Percentiles rank a stretch among this genome's conserved stretches.
These are phyloP conservation scores for Brachionus manjavacas DNA, from an alignment of 1,140 invertebrate genomes.

Conservation along the genomic window DNA sequence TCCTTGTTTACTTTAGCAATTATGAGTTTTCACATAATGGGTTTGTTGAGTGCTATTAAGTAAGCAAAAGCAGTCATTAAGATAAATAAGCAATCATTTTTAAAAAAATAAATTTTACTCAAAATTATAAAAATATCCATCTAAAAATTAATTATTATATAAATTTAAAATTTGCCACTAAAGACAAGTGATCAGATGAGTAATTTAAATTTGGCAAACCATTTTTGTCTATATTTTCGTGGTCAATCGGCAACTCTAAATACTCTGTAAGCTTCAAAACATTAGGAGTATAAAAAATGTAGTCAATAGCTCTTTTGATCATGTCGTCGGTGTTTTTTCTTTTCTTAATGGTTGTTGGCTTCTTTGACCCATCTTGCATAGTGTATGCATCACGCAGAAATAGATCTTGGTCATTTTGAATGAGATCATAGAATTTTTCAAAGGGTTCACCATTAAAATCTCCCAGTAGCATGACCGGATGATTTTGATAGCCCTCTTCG, in stretches of 20 bases:
- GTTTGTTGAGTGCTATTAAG: too few relatives aligned
- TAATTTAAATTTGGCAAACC: conserved; percentile 11
- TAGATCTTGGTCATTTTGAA: not conserved
- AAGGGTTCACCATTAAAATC: conserved; percentile 42
- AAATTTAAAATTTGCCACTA: conserved; percentile 14
- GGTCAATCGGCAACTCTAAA: not conserved
- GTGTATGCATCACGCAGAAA: not conserved
- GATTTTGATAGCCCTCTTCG: not conserved
- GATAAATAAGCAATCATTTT: not conserved
- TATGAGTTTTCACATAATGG: too few relatives aligned
- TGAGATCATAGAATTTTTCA: conserved; percentile 29
- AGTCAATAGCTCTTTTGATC: conserved; percentile 32
- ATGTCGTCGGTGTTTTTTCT: not conserved
- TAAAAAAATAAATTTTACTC: not conserved
- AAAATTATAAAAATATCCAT: not conserved
- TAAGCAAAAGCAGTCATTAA: too few relatives aligned
- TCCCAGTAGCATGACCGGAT: not conserved
- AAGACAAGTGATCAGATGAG: conserved; percentile 31
- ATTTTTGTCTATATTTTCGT: not conserved
- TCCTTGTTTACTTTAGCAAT: too few relatives aligned
- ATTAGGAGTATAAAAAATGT: conserved; percentile 11
- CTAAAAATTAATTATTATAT: not conserved
- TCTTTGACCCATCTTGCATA: not conserved
- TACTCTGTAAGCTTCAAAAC: not conserved
- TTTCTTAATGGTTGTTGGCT: not conserved